Conservation (phyloP, 2,797 vertebrate genomes). For the Macroramphosus scolopax region DNA sequence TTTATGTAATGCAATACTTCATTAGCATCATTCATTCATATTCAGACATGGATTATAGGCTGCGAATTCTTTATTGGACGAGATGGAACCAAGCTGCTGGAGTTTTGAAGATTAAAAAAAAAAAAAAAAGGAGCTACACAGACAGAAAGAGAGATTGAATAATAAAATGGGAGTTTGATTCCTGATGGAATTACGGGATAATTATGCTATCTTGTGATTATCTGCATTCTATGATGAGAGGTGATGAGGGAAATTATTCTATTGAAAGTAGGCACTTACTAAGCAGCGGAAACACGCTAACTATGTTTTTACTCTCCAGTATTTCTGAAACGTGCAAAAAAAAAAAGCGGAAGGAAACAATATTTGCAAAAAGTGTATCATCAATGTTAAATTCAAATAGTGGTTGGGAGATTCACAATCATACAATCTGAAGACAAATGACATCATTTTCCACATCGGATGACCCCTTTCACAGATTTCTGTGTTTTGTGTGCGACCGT, state of each 20-base stretch:
- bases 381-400: no score
- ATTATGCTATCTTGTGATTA: constrained; percentile 97
- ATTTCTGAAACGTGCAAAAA: no score
- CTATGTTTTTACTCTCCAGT: constrained; percentile 72
- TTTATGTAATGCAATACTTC: constrained; percentile 99
- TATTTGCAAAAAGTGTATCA: constrained; percentile 58
- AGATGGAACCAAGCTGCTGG: constrained; percentile 94
- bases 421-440: constrained; percentile 35
- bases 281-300: constrained; percentile 78
- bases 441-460: constrained; percentile 19
- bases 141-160: constrained; percentile 84
- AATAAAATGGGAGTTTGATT: constrained; percentile 91
- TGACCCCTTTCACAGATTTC: constrained; percentile 44
- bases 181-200: constrained; percentile 98
- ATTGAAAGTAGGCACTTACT: constrained; percentile 81
- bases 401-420: constrained; percentile 41
- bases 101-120: constrained; percentile 89
- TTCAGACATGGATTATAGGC: constrained; percentile 96
- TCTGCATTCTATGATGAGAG: constrained; percentile 91
- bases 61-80: constrained; percentile 97
- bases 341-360: constrained; percentile 60
- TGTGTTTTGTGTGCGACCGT: constrained; percentile 16
- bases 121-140: constrained; percentile 30
- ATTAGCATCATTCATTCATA: constrained; percentile 99
- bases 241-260: constrained; percentile 82